Conservation (phyloP, 2,797 vertebrate species). For the Anabas testudineus region DNA sequence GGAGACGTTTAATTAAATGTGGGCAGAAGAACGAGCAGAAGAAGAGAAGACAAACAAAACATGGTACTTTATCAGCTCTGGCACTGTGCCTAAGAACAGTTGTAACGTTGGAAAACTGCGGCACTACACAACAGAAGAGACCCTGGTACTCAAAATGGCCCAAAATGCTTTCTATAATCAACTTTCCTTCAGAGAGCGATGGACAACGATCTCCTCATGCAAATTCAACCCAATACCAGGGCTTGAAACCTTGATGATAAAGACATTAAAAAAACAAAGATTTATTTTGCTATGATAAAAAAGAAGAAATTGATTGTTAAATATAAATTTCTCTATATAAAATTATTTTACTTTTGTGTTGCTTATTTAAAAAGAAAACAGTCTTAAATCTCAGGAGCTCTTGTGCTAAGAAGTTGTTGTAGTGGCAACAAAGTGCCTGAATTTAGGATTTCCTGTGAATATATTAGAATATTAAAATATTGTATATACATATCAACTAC, state of each 20-base stretch:
- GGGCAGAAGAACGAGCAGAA: slow-evolving; percentile 17
- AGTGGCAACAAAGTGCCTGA: slow-evolving; percentile 83
- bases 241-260: slow-evolving; percentile 60
- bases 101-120: slow-evolving; percentile 59
- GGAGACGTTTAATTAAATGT: slow-evolving; percentile 21
- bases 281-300: slow-evolving; percentile 88
- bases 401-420: slow-evolving; percentile 78
- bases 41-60: slow-evolving; percentile 41
- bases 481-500: slow-evolving; percentile 85
- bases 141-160: slow-evolving; percentile 56
- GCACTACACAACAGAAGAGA: slow-evolving; percentile 68
- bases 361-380: slow-evolving; percentile 84
- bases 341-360: slow-evolving; percentile 86
- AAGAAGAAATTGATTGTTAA: slow-evolving; percentile 82
- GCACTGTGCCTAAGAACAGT: slow-evolving; percentile 59
- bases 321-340: slow-evolving; percentile 89
- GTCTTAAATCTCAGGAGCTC: slow-evolving; percentile 89
- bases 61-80: slow-evolving; percentile 56
- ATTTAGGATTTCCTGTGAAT: slow-evolving; percentile 87
- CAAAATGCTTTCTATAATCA: slow-evolving; percentile 49
- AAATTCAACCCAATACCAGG: slow-evolving; percentile 56
- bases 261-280: slow-evolving; percentile 80
- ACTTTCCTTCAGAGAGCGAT: slow-evolving; percentile 38
- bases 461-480: slow-evolving; percentile 86
- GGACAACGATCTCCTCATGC: slow-evolving; percentile 64